A percentile compares a stretch with the other conserved stretches of the same genome.
phyloP scores from a whole-genome alignment of 2,113 vertebrate species.

The Hippolais icterina region DNA sequence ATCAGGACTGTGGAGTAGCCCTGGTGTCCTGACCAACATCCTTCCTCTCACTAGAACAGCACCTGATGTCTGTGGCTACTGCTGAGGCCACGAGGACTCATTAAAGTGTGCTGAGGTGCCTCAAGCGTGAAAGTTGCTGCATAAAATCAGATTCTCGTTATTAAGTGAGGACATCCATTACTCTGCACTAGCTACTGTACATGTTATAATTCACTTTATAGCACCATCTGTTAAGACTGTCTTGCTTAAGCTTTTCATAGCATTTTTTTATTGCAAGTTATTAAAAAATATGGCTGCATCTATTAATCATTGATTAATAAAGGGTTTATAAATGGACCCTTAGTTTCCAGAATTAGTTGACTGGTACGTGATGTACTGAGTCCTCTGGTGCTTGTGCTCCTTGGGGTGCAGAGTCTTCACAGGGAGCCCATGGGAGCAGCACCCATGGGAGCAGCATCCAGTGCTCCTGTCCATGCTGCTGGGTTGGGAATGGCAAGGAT shows the following conservation, averaged over 20 bases:
- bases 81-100: slow-evolving; percentile 34
- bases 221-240: slow-evolving; percentile 64
- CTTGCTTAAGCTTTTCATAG: slow-evolving; percentile 43
- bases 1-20: neutral
- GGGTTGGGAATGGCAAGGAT: neutral
- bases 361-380: neutral
- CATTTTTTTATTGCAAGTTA: slow-evolving; percentile 63
- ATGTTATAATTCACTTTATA: slow-evolving; percentile 64
- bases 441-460: neutral
- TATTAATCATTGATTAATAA: slow-evolving; percentile 70
- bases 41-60: neutral
- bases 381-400: neutral
- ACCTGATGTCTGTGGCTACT: neutral
- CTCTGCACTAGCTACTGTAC: slow-evolving; percentile 14
- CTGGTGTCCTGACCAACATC: slow-evolving; percentile 1
- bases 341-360: neutral
- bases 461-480: neutral
- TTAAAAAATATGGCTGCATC: slow-evolving; percentile 55
- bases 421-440: neutral
- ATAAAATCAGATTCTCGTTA: slow-evolving; percentile 41
- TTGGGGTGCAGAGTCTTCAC: neutral
- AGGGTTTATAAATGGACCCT: slow-evolving; percentile 40
- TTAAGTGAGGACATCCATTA: slow-evolving; percentile 55
- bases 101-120: slow-evolving; percentile 45
- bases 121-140: slow-evolving; percentile 50